A percentile compares a stretch with the other conserved stretches of the same genome.
These are phyloP conservation scores for Campoplex capitator DNA, from an alignment of 2,888 invertebrate species.

Conservation along the genomic window DNA sequence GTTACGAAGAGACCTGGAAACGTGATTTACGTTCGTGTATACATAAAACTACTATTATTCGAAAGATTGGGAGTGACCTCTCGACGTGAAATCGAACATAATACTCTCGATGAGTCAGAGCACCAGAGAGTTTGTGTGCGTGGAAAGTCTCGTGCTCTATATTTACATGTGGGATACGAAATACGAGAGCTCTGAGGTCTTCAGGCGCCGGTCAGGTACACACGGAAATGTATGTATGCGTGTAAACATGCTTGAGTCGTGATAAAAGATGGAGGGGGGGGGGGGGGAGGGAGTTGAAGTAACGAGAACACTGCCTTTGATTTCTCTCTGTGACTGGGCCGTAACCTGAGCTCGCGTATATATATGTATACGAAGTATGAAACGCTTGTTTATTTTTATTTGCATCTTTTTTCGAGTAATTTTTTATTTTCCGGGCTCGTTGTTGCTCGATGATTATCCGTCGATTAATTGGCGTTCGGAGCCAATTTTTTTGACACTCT, in stretches of 20 bases:
- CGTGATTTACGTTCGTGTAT: too few species aligned
- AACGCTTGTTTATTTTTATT: too few species aligned
- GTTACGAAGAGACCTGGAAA: not conserved
- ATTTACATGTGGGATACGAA: slow-evolving; percentile 35
- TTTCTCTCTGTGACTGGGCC: not conserved
- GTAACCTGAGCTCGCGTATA: not conserved
- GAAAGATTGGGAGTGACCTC: slow-evolving; percentile 11
- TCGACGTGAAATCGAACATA: slow-evolving; percentile 30
- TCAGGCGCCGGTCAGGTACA: slow-evolving; percentile 18
- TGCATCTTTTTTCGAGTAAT: not conserved
- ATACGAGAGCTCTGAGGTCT: slow-evolving; percentile 5
- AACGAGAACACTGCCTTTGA: slow-evolving; percentile 14
- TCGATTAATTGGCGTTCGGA: not conserved
- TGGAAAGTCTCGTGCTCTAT: slow-evolving; percentile 44
- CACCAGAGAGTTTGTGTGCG: not conserved
- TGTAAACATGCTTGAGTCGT: not conserved
- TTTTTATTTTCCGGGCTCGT: not conserved
- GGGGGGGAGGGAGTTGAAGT: not conserved
- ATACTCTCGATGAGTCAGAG: slow-evolving; percentile 10
- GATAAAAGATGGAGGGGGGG: not conserved
- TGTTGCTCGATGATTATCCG: slow-evolving; percentile 3
- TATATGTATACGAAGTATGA: not conserved
- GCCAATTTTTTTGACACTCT: not conserved
- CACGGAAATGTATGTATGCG: not conserved
- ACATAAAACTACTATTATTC: too few species aligned